Percentiles rank a stretch among this genome's conserved stretches.
Conservation (phyloP, 2,888 invertebrate species). For the Tuta absoluta region DNA sequence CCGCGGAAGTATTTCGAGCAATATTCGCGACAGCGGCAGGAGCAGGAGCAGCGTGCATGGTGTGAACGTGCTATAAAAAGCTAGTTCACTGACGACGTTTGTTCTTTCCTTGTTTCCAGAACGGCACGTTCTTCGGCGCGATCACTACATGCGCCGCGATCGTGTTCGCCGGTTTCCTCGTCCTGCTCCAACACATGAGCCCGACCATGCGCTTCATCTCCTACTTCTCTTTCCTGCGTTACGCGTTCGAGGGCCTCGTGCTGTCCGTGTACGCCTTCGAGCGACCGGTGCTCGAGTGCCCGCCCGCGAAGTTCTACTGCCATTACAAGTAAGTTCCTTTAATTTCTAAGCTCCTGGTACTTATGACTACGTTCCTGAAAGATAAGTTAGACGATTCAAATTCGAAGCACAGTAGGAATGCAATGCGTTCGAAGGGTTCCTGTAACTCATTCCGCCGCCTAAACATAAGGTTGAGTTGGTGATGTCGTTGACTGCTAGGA, state of each 20-base stretch:
- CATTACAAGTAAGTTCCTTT: conserved; percentile 65
- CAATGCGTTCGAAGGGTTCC: no score
- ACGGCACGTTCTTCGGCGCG: conserved; percentile 96
- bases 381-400: no score
- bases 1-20: no score
- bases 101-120: conserved; percentile 78
- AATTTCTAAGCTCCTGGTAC: neutral
- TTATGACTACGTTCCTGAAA: no score
- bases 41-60: no score
- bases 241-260: conserved; percentile 89
- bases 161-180: conserved; percentile 91
- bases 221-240: conserved; percentile 89
- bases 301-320: conserved; percentile 84
- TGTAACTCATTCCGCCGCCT: no score
- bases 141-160: conserved; percentile 89
- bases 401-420: no score
- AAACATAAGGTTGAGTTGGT: no score
- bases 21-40: no score
- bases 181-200: conserved; percentile 91
- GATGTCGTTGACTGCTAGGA: no score
- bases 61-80: no score
- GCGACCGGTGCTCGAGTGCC: conserved; percentile 86
- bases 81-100: no score
- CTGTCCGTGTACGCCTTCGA: conserved; percentile 89
- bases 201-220: conserved; percentile 86